phyloP scores from a whole-genome alignment of 1,140 invertebrate species.

The Teleopsis dalmanni region DNA sequence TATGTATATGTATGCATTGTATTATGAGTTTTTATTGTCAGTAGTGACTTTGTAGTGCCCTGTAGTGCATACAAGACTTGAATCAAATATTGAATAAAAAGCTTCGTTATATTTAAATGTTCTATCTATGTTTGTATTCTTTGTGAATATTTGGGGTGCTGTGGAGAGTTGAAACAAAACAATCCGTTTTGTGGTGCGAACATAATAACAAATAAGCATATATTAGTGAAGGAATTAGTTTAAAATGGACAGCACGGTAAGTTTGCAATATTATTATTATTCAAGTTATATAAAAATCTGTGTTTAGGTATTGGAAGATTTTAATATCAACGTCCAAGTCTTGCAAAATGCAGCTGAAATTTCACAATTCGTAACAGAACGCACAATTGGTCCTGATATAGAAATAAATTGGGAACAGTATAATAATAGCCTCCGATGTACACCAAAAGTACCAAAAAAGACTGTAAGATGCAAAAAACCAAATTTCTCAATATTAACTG shows the following conservation, averaged over 20 bases:
- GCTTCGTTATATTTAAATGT: no score
- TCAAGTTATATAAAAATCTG: not conserved
- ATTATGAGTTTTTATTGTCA: no score
- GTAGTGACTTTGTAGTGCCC: no score
- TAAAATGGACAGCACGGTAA: not conserved
- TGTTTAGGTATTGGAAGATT: not conserved
- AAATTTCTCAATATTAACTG: not conserved
- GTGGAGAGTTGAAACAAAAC: no score
- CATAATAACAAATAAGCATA: not conserved
- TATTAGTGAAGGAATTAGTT: conserved; percentile 1
- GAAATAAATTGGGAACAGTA: not conserved
- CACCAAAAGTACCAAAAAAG: not conserved
- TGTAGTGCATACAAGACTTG: no score
- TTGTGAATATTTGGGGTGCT: no score
- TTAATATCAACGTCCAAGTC: conserved; percentile 19
- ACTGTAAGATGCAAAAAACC: not conserved
- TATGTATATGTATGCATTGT: no score
- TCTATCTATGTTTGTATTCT: no score
- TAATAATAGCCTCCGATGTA: not conserved
- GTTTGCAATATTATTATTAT: not conserved
- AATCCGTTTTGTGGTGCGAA: no score
- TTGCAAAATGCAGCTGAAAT: conserved; percentile 47
- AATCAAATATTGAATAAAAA: no score
- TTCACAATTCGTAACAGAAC: conserved; percentile 44
- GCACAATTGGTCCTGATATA: conserved; percentile 44